Evolutionary conservation across 2,888 invertebrate genomes (phyloP).

Genomic region (Chamaedrilus cognettii): DNA sequence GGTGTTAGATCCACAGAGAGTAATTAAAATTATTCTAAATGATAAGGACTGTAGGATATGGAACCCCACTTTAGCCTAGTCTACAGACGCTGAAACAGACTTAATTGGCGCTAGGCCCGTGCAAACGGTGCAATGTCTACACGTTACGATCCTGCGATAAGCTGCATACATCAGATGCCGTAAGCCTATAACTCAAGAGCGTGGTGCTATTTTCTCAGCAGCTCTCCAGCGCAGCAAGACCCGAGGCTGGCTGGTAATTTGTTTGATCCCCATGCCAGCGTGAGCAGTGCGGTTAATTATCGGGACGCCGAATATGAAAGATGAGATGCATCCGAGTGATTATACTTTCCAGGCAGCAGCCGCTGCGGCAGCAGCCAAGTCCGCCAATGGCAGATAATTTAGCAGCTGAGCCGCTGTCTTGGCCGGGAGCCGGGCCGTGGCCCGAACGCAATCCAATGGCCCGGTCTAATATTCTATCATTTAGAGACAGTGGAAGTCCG

Average conservation of each 20-base stretch:
- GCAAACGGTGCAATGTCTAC: no score
- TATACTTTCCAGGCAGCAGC: neutral
- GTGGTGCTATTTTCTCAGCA: no score
- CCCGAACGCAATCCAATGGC: neutral
- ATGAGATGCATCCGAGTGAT: conserved; percentile 1
- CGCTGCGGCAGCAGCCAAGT: neutral
- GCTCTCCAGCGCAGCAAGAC: no score
- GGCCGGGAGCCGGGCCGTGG: neutral
- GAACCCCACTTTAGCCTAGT: no score
- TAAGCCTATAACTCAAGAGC: no score
- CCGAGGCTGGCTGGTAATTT: neutral
- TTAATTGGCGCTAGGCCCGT: no score
- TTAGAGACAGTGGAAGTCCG: conserved; percentile 1
- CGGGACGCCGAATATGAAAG: neutral
- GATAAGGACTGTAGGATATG: no score
- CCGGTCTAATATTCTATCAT: neutral
- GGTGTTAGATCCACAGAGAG: no score
- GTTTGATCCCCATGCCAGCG: neutral
- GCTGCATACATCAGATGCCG: no score
- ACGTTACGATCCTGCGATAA: neutral
- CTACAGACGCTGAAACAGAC: no score
- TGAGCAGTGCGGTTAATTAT: neutral
- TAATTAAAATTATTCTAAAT: no score
- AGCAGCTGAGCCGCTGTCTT: neutral
- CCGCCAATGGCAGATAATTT: neutral